Evolutionary conservation across 1,140 invertebrate species (phyloP), one percentile per base, ranked within the genome.

Genomic region (Xylocopa sonorina): DNA sequence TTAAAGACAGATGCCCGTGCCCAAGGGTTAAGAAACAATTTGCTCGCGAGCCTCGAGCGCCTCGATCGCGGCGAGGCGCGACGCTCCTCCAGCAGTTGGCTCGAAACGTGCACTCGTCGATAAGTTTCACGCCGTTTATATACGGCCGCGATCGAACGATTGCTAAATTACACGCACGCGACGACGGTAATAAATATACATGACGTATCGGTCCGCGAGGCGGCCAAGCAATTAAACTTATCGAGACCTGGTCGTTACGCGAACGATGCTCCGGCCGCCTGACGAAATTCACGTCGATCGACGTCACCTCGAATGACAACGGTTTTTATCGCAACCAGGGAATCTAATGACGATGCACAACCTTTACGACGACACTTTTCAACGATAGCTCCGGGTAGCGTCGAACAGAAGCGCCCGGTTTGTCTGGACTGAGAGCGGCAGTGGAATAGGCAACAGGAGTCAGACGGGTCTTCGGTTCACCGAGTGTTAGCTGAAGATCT

Each of bases 101-200:
- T 18, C 2, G 60, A 64, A 43, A 3, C 32, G 32, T 34, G 32
- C 60, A 27, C 16, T 18, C 6, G 3, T 27, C 62, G 62, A 43
- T 27, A 38, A 64, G 24, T 43, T 64, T 64, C 62, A 64, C 38
- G 24, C 62, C 62, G 62, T 64, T 64, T 64, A 64, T 64, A 43
- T 64, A 64, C 62, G 38, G 27, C 38, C 24, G 38, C 62, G 62
- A 64, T 64, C 62, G 62, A 43, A 43, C 62, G 62, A 64, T 64
- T 64, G 62, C 62, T 64, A 64, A 64, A 64, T 64, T 64, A 64
- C 62, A 64, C 62, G 62, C 62, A 64, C 62, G 62, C 62, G 62
- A 43, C 62, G 24, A 14, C 16, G 38, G 38, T 64, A 64, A 64
- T 64, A 64, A 64, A 64, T 64, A 64, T 64, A 64, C 62, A 64